Conservation (phyloP, 2,797 vertebrate species). For the Lophius americanus region DNA sequence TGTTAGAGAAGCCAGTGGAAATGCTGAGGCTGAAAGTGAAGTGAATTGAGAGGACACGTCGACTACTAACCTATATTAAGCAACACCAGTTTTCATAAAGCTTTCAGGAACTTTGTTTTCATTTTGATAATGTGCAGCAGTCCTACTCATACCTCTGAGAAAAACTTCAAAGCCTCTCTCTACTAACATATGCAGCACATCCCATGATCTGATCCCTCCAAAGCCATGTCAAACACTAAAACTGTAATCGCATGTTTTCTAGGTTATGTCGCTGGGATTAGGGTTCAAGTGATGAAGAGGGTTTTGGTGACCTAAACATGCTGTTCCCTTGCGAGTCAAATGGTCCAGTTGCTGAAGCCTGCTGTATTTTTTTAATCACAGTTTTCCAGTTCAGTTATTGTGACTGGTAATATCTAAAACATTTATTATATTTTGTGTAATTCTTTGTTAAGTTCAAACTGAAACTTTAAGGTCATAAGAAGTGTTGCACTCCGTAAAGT, state of each 20-base stretch:
- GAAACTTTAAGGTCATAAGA: background rate
- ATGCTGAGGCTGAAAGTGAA: constrained; percentile 19
- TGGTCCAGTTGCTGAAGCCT: background rate
- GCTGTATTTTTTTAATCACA: background rate
- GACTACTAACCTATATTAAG: background rate
- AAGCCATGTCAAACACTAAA: constrained; percentile 33
- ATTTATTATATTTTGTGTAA: background rate
- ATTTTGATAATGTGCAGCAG: background rate
- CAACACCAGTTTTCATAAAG: background rate
- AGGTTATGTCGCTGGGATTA: constrained; percentile 52
- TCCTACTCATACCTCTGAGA: constrained; percentile 25
- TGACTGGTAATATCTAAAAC: background rate
- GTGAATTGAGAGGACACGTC: constrained; percentile 2
- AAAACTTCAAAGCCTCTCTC: constrained; percentile 54
- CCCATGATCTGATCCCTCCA: constrained; percentile 53
- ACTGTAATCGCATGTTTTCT: constrained; percentile 52
- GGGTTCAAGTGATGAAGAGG: constrained; percentile 28
- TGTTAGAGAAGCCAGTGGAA: constrained; percentile 40
- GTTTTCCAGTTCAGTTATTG: background rate
- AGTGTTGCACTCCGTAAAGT: background rate
- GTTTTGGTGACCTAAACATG: constrained; percentile 8
- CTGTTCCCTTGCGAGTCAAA: constrained; percentile 24
- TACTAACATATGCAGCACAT: constrained; percentile 32
- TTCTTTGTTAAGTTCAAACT: background rate
- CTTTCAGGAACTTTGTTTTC: background rate